Base-by-base conservation (phyloP, 2,113 vertebrate genomes). In the Chloropsis hardwickii region DNA sequence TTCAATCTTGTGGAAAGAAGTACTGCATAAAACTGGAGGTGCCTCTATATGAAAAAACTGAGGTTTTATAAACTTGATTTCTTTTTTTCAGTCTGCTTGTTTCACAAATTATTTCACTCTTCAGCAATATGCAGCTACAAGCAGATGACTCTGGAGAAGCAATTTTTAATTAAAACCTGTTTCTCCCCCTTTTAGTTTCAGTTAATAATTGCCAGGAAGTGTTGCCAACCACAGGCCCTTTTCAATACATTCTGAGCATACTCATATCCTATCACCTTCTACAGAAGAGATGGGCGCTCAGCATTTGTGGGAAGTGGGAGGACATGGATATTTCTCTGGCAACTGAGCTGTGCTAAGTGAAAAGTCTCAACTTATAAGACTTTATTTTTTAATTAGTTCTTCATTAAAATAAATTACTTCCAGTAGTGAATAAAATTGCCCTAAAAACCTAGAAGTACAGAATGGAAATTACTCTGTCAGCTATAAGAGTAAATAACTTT, bases 81-180 rank as follows among this genome's bases (percentile, higher is more conserved):
- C 3, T 57, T 60, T 71, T 77, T 81, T 74, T 50, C 20, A 62
- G 24, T 57, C 31, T 35, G 8, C 35, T 92, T 70, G n/a, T 73
- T 92, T 94, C 74, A 77, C n/a, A 77, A 78, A 90, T 61, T 1
- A 93, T 70, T 88, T 90, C 31, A 78, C 44, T 35, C 53, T 86
- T 90, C 40, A 70, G 58, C 64, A 84, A 73, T 24, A 88, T 4
- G 42, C 64, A 88, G 62, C 24, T 83, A 90, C 13, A 76, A 72
- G 54, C n/a, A 85, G 66, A 23, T 82, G 48, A 91, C 45, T 76
- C 31, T 31, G 37, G 25, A 95, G 19, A 69, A 65, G 14, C 7
- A 76, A 74, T 42, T 88, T 94, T 83, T 83, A 74, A 94, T 92
- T 90, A 92, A 88, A 80, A 83, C 6, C 39, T 77, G 40, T 7